A percentile compares a stretch with the other conserved stretches of the same genome.
phyloP scores from a whole-genome alignment of 1,140 invertebrate species.

The Leptinotarsa lineolata region DNA sequence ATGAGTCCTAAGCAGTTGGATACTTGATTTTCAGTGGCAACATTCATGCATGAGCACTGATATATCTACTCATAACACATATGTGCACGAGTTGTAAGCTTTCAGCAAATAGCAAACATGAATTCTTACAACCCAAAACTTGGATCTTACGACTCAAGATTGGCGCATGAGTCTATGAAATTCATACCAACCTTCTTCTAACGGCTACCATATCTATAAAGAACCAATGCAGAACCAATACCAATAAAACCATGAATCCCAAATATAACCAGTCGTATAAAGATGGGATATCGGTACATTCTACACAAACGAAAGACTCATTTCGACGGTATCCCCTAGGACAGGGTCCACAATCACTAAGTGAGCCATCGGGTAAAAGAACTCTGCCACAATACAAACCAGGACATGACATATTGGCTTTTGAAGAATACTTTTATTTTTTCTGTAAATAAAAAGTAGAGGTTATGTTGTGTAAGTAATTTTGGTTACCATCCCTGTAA shows the following conservation, averaged over 20 bases:
- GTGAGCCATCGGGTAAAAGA: conserved; percentile 66
- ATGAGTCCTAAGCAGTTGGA: too few relatives aligned
- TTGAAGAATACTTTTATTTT: background rate
- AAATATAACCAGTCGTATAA: conserved; percentile 95
- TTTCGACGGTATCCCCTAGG: conserved; percentile 78
- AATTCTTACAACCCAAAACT: too few relatives aligned
- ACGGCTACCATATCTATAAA: conserved; percentile 86
- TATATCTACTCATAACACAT: background rate
- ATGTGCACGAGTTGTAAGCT: background rate
- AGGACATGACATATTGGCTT: conserved; percentile 64
- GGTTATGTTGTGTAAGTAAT: background rate
- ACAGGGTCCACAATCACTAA: conserved; percentile 83
- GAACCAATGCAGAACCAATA: conserved; percentile 87
- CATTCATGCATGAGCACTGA: background rate
- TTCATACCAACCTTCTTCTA: conserved; percentile 66
- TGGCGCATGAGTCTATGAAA: background rate
- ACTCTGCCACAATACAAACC: conserved; percentile 85
- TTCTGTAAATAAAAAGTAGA: background rate
- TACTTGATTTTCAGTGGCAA: background rate
- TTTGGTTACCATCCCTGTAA: background rate
- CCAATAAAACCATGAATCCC: conserved; percentile 87
- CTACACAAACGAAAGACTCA: conserved; percentile 69
- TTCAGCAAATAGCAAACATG: too few relatives aligned
- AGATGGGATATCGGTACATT: conserved; percentile 74
- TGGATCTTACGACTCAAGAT: too few relatives aligned